A percentile compares a stretch with the other conserved stretches of the same genome.
Evolutionary conservation across 92 coral and sea anemone species (phyloP).

Genomic region (Diadumene lineata): DNA sequence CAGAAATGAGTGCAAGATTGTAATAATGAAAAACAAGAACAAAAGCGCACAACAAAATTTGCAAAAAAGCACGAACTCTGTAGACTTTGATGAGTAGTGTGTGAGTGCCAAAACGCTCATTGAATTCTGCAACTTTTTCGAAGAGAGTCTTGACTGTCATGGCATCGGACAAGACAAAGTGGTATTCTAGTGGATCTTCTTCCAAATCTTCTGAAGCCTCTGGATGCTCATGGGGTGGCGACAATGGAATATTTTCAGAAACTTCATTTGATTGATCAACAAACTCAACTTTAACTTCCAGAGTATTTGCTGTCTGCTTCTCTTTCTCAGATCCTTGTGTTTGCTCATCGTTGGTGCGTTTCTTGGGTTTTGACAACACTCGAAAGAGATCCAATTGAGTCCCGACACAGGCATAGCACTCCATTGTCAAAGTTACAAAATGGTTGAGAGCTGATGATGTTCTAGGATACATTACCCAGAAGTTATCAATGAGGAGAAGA

Average conservation of each 20-base stretch:
- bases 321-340: background rate
- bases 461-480: constrained; percentile 50
- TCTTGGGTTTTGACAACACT: constrained; percentile 3
- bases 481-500: constrained; percentile 36
- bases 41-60: background rate
- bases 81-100: constrained; percentile 18
- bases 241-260: background rate
- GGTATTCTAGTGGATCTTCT: background rate
- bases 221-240: too few species aligned
- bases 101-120: background rate
- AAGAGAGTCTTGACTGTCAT: constrained; percentile 22
- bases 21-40: background rate
- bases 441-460: constrained; percentile 29
- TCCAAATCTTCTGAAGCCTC: background rate
- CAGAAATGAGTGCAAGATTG: background rate
- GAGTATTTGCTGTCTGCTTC: background rate
- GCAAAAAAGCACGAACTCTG: background rate
- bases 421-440: constrained; percentile 35
- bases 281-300: background rate
- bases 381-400: constrained; percentile 25
- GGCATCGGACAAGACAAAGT: constrained; percentile 12
- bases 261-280: background rate
- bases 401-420: constrained; percentile 36
- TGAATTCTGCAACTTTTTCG: constrained; percentile 30
- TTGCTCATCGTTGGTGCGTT: background rate